Base-by-base conservation (phyloP, 1,140 invertebrate genomes). In the Drosophila bifasciata region DNA sequence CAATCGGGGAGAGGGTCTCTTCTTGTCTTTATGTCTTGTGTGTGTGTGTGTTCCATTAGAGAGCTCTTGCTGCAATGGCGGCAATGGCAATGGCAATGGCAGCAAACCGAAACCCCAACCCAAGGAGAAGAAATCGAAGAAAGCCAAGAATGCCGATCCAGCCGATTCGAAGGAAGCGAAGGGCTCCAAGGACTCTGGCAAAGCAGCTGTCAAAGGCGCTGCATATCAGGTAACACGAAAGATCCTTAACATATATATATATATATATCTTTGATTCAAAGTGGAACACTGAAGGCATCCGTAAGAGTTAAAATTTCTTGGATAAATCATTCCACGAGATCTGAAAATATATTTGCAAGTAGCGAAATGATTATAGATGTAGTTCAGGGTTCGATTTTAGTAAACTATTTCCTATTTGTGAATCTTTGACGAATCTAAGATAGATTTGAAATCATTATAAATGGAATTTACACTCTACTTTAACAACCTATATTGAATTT, bases 81-180 rank as follows among this genome's bases (percentile, higher is more conserved):
- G 88, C 79, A 85, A 76, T 50, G 79, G 84, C 32, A 36, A 36
- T 5, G 32, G 32, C 40, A 36, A 36, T 15, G 94, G 94, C 72
- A 90, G 85, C 61, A 93, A 93, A 66, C 94, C 95, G 53, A 95
- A 95, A 88, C 93, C 94, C 21, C 94, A 94, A 13, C 94, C 94
- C 43, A 95, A 95, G 76, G 95, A 96, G 56, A 95, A 95, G 80
- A 96, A 96, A 91, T 94, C 94, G 46, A 94, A 95, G 83, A 95
- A 96, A 90, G 93, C 94, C 43, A 95, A 95, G 92, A 93, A 91
- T 92, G 72, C 91, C 64, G 92, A 93, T 86, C 91, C 84, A 53
- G 81, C 89, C 81, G 91, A 90, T 85, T 93, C 93, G 62, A 94
- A 94, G 89, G 92, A 93, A 68, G 90, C 90, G 86, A 92, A 92